Evolutionary conservation across 2,888 invertebrate species (phyloP), one percentile per base, ranked within the genome.

Genomic region (Drosophila parthenogenetica): DNA sequence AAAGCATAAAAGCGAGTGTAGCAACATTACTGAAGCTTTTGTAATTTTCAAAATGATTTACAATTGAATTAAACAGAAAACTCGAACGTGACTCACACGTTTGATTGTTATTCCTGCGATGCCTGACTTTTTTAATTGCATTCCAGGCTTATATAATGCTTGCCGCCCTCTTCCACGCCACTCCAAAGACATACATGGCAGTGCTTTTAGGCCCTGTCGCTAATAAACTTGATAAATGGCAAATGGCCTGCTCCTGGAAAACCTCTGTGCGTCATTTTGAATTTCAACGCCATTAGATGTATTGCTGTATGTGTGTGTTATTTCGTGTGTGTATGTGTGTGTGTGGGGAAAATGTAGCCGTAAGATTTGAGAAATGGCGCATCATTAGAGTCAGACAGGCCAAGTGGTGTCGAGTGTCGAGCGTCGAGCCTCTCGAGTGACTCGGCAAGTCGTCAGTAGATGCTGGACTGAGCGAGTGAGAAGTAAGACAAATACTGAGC

Each of bases 141-240:
- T 57, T 63, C 57, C 63, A 25, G 35, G 22, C 49, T 37, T 35
- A 43, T 43, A 16, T 63, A 63, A 53, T 45, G 35, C 11, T 11
- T 35, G 13, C 35, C 13, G 11, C 13, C 13, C 35, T 13, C 35
- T 10, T 5, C 29, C 35, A 11, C 13, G 0, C 1, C 13, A 13
- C 3, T 0, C 3, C 35, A 42, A 17, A 42, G 16, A 43, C n/a
- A 43, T 13, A 60, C 60, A 60, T 25, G 60, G 42, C 53, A 53
- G 43, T 37, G 53, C 54, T 61, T 53, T 53, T 53, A 60, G 54
- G 54, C 5, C 35, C 54, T 61, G 60, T 62, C 74, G 87, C 84
- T 81, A 81, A 83, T 83, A 83, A 83, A 83, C 72, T 81, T 83
- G 83, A 83, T 87, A 79, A 87, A 83, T 83, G 83, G 86, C 65